Evolutionary conservation across 2,113 vertebrate species (phyloP).

Genomic region (Hiodon tergisus): DNA sequence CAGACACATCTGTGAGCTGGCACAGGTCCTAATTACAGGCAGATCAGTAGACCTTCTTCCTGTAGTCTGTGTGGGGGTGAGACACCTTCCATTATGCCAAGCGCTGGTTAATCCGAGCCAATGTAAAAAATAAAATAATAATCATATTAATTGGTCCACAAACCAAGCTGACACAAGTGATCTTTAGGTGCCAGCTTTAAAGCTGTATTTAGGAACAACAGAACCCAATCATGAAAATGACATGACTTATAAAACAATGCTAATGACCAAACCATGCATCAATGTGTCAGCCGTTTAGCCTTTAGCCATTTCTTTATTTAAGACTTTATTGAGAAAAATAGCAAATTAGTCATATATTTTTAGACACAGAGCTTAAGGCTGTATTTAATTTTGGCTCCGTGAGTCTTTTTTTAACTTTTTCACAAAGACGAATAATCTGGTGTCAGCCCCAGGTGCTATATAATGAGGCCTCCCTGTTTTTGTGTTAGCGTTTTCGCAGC

Average conservation of each 20-base stretch:
- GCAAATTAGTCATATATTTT: too few relatives aligned
- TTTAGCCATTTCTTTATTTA: not conserved
- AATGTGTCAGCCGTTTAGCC: not conserved
- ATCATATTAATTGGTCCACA: not conserved
- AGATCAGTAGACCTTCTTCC: constrained; percentile 37
- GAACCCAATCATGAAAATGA: not conserved
- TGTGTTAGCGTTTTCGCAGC: too few relatives aligned
- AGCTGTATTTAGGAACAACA: not conserved
- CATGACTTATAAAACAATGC: not conserved
- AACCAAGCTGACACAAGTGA: not conserved
- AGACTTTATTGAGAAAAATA: not conserved
- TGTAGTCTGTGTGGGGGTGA: constrained; percentile 26
- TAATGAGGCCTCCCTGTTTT: too few relatives aligned
- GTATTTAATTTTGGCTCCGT: too few relatives aligned
- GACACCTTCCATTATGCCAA: constrained; percentile 6
- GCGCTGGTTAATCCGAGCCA: not conserved
- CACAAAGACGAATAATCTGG: too few relatives aligned
- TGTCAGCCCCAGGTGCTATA: too few relatives aligned
- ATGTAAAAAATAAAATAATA: not conserved
- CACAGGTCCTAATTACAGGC: constrained; percentile 36
- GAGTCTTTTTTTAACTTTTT: too few relatives aligned
- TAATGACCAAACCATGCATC: not conserved
- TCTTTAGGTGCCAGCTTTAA: not conserved
- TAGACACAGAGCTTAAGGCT: too few relatives aligned
- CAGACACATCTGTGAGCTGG: constrained; percentile 45